phyloP scores from a whole-genome alignment of 2,888 invertebrate species.

The Yponomeuta cagnagella region DNA sequence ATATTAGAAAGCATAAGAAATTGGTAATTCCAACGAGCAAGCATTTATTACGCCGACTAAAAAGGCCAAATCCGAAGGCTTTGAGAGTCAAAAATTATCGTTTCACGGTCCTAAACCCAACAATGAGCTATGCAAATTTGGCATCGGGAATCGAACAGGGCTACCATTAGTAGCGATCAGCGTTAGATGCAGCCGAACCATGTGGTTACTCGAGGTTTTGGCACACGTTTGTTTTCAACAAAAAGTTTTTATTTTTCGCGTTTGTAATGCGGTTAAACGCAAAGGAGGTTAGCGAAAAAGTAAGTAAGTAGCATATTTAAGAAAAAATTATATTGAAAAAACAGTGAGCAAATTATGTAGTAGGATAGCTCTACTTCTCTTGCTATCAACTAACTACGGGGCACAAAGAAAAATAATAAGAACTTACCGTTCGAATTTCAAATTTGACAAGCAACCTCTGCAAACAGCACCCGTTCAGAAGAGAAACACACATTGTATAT shows the following conservation, averaged over 20 bases:
- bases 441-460: no score
- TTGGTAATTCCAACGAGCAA: conserved; percentile 43
- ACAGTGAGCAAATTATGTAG: no score
- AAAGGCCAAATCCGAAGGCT: conserved; percentile 23
- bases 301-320: no score
- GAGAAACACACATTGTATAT: no score
- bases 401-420: no score
- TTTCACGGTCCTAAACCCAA: conserved; percentile 39
- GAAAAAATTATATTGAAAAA: no score
- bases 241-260: neutral
- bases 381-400: no score
- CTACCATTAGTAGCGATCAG: conserved; percentile 49
- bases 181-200: conserved; percentile 40
- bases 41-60: conserved; percentile 27
- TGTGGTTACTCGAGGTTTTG: conserved; percentile 31
- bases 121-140: conserved; percentile 70
- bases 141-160: conserved; percentile 38
- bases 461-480: no score
- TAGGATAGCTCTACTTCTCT: no score
- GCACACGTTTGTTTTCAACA: neutral
- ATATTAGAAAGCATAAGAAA: conserved; percentile 53
- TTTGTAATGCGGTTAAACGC: neutral
- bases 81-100: conserved; percentile 49
- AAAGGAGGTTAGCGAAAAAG: no score
- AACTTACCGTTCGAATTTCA: no score